Base-by-base conservation (phyloP, 2,113 vertebrate genomes). In the Neodontobutis hainanensis region DNA sequence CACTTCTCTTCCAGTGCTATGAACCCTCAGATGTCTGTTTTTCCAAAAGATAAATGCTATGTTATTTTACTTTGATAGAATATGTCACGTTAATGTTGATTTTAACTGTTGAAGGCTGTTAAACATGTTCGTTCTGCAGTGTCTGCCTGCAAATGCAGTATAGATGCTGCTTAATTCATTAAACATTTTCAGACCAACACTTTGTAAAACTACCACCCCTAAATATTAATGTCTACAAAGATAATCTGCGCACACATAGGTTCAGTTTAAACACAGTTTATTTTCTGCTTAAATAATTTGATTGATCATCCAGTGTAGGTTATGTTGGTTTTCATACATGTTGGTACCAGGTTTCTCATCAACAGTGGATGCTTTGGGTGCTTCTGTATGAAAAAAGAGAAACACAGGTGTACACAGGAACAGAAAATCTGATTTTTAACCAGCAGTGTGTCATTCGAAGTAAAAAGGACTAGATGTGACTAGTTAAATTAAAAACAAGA, bases 211-310 rank as follows among this genome's bases (percentile, higher is more conserved):
- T 27, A 27, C 19, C 19, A 27, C 3, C 19, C 19, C 19, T 27
- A 27, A 27, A 27, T 27, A 27, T 27, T 11, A 46, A 11, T 11
- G 6, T 46, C 10, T 14, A 15, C 43, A 40, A 8, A 2, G 3
- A 73, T 16, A 64, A 73, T 70, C 5, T 48, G 71, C 44, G 46
- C 49, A 0, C 61, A 16, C 67, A 56, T 34, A 32, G 0, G 11
- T 68, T 85, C 56, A 45, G 92, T 96, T 97, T 95, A 92, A 97
- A 97, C 95, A 97, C 95, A 95, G 94, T 99, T 98, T 99, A 98
- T 98, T 99, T 94, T 96, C 94, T 95, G 95, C 93, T 98, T 98
- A 97, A 99, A 98, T 98, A 96, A 98, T 95, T 90, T 93, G 92
- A 95, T 95, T 94, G 94, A 94, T 97, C 95, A 96, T 97, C 96